phyloP scores from a whole-genome alignment of 2,888 invertebrate species.

The Dasypogon diadema region DNA sequence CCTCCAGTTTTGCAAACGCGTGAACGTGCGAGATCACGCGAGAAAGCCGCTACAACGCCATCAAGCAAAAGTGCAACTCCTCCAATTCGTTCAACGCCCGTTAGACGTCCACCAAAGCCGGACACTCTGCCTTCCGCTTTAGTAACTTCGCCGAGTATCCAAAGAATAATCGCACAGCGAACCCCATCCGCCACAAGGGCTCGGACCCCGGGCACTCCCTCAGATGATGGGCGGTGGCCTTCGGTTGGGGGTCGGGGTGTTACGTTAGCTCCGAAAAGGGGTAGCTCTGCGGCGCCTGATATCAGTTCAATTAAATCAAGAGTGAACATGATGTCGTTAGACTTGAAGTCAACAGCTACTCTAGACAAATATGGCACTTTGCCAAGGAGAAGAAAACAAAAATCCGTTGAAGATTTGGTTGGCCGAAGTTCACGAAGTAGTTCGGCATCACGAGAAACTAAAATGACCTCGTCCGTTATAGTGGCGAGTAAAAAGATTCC shows the following conservation, averaged over 20 bases:
- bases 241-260: conserved; percentile 62
- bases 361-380: conserved; percentile 83
- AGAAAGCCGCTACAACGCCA: conserved; percentile 71
- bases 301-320: conserved; percentile 63
- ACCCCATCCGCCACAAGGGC: conserved; percentile 72
- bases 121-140: conserved; percentile 72
- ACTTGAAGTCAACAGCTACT: conserved; percentile 68
- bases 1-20: conserved; percentile 71
- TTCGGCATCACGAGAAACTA: conserved; percentile 69
- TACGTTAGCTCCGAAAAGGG: conserved; percentile 60
- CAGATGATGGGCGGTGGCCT: conserved; percentile 81
- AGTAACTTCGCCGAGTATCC: conserved; percentile 64
- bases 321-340: conserved; percentile 62
- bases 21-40: conserved; percentile 74
- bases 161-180: conserved; percentile 62
- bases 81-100: conserved; percentile 60
- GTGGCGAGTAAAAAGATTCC: conserved; percentile 62
- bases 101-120: conserved; percentile 66
- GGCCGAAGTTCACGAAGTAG: conserved; percentile 67
- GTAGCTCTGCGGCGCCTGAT: conserved; percentile 65
- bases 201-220: conserved; percentile 74
- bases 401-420: conserved; percentile 73
- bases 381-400: conserved; percentile 79
- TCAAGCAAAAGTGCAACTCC: conserved; percentile 68
- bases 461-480: conserved; percentile 67